These are phyloP conservation scores for Synanthedon tipuliformis DNA, from an alignment of 2,888 invertebrate genomes.

Conservation along the genomic window DNA sequence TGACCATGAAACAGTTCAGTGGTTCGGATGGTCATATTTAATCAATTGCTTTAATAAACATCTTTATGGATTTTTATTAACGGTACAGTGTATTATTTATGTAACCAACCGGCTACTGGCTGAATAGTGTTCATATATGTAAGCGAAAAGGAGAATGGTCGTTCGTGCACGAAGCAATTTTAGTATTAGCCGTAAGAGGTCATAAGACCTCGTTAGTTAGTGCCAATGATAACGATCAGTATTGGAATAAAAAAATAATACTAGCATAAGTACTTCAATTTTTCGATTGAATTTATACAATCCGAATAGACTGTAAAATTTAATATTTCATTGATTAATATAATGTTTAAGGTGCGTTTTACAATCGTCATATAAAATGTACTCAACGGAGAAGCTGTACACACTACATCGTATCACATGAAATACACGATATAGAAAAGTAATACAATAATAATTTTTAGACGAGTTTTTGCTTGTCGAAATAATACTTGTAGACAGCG, in stretches of 20 bases:
- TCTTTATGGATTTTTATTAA: background rate
- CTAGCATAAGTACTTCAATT: conserved; percentile 51
- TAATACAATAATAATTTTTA: too few species aligned
- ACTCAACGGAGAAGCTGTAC: too few species aligned
- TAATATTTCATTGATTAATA: conserved; percentile 26
- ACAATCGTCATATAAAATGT: too few species aligned
- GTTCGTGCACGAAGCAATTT: conserved; percentile 46
- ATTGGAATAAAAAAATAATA: conserved; percentile 19
- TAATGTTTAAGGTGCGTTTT: too few species aligned
- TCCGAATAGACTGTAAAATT: conserved; percentile 62
- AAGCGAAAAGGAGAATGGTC: conserved; percentile 10
- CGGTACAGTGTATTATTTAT: background rate
- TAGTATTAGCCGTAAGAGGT: conserved; percentile 35
- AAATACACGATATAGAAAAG: too few species aligned
- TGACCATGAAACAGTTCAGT: background rate
- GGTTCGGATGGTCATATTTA: background rate
- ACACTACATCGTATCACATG: too few species aligned
- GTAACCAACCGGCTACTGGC: conserved; percentile 11
- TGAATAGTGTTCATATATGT: conserved; percentile 29
- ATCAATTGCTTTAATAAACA: background rate
- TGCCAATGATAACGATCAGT: conserved; percentile 38
- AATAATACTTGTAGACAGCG: too few species aligned
- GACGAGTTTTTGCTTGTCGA: too few species aligned
- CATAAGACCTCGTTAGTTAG: conserved; percentile 35
- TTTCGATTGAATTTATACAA: conserved; percentile 62